These are phyloP conservation scores for Pardalotus punctatus DNA, from an alignment of 2,113 vertebrate species.

Conservation along the genomic window DNA sequence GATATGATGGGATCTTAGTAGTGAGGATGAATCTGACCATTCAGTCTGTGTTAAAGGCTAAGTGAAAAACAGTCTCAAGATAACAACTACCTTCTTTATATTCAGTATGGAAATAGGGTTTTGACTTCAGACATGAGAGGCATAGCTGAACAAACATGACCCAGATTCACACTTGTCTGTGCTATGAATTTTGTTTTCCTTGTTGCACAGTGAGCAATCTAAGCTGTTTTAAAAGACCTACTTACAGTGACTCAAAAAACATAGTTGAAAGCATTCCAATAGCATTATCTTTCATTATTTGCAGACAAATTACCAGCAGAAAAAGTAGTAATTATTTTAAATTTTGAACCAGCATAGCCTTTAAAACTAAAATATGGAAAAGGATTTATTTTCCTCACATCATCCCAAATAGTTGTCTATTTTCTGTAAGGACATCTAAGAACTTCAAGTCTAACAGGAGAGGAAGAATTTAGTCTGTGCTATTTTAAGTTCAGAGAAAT, in stretches of 20 bases:
- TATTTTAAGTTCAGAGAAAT: constrained; percentile 53
- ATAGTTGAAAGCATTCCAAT: neutral
- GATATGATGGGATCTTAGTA: neutral
- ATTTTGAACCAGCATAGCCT: neutral
- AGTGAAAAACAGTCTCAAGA: neutral
- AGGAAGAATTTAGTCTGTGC: neutral
- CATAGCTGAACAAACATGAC: constrained; percentile 18
- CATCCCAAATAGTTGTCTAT: neutral
- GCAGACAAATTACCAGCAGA: neutral
- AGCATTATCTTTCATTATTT: neutral
- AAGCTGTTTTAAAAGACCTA: neutral
- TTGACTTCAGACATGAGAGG: constrained; percentile 14
- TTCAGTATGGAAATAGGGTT: neutral
- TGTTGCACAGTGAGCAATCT: neutral
- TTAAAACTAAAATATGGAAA: neutral
- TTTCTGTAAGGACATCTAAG: neutral
- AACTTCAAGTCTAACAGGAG: neutral
- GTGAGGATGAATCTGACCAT: neutral
- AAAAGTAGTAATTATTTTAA: neutral
- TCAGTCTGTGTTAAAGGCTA: neutral
- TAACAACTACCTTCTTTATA: neutral
- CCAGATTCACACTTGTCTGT: constrained; percentile 6
- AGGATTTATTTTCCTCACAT: neutral
- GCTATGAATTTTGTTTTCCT: constrained; percentile 15
- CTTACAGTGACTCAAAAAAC: neutral